These are phyloP conservation scores for Erithacus rubecula DNA, from an alignment of 2,797 vertebrate genomes.

Conservation along the genomic window DNA sequence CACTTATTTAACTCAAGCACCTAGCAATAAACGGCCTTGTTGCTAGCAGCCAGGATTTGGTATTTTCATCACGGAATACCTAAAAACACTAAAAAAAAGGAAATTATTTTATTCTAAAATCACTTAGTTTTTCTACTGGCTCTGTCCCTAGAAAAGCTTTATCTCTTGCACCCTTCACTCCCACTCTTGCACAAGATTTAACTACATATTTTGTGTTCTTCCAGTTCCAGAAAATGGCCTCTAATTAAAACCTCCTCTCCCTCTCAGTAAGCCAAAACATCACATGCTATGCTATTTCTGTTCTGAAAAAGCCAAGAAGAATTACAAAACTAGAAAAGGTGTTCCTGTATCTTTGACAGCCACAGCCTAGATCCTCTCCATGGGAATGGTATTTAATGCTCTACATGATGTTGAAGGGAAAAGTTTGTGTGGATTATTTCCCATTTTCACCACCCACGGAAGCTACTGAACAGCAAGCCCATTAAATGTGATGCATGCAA, in stretches of 20 bases:
- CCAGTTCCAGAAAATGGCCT: background rate
- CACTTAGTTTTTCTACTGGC: background rate
- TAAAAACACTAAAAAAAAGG: background rate
- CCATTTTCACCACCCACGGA: background rate
- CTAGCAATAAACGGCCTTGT: background rate
- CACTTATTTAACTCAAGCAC: background rate
- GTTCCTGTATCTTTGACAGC: conserved; percentile 23
- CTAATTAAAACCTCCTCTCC: background rate
- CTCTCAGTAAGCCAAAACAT: background rate
- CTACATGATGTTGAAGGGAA: background rate
- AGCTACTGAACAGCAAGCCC: conserved; percentile 9
- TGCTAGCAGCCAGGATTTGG: background rate
- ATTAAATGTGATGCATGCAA: conserved; percentile 5
- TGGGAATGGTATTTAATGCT: conserved; percentile 1
- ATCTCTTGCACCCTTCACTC: background rate
- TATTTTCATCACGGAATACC: conserved; percentile 1
- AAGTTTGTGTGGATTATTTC: background rate
- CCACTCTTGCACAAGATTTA: background rate
- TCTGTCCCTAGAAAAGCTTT: background rate
- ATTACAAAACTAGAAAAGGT: conserved; percentile 16
- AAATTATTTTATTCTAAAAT: background rate
- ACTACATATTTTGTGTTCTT: background rate
- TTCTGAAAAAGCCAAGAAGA: conserved; percentile 2
- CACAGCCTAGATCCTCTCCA: background rate
- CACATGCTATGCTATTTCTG: background rate